Conservation (phyloP, 2,888 invertebrate genomes). For the Agrypnus murinus region DNA sequence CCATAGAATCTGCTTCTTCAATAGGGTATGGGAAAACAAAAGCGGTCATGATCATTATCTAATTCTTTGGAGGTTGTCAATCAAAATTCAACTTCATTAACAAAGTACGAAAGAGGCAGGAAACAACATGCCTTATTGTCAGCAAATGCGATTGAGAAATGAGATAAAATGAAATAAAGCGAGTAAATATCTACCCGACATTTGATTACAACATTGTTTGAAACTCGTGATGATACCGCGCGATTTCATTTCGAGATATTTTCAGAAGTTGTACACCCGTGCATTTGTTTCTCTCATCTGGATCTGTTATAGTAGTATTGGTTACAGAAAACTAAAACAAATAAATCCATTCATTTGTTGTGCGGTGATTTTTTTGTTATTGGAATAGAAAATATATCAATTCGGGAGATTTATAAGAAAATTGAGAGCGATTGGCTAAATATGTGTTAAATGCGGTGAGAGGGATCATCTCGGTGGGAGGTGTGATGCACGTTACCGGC, state of each 20-base stretch:
- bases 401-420: neutral
- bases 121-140: constrained; percentile 53
- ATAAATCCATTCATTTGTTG: constrained; percentile 10
- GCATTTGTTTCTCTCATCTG: constrained; percentile 48
- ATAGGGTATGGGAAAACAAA: constrained; percentile 43
- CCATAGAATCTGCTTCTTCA: constrained; percentile 45
- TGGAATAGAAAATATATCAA: neutral
- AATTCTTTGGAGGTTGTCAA: constrained; percentile 52
- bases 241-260: constrained; percentile 58
- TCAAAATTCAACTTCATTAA: constrained; percentile 54
- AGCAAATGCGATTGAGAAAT: constrained; percentile 52
- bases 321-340: constrained; percentile 35
- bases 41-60: constrained; percentile 46
- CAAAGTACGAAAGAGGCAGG: constrained; percentile 52
- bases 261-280: constrained; percentile 48
- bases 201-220: constrained; percentile 58
- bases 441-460: too few species aligned
- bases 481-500: neutral
- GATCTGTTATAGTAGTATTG: constrained; percentile 35
- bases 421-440: too few species aligned
- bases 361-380: neutral
- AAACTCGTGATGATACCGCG: constrained; percentile 55
- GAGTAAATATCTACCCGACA: constrained; percentile 55
- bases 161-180: constrained; percentile 55
- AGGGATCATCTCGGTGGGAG: neutral